These are phyloP conservation scores for Parapsyche elsis DNA, from an alignment of 1,140 invertebrate genomes.

Conservation along the genomic window DNA sequence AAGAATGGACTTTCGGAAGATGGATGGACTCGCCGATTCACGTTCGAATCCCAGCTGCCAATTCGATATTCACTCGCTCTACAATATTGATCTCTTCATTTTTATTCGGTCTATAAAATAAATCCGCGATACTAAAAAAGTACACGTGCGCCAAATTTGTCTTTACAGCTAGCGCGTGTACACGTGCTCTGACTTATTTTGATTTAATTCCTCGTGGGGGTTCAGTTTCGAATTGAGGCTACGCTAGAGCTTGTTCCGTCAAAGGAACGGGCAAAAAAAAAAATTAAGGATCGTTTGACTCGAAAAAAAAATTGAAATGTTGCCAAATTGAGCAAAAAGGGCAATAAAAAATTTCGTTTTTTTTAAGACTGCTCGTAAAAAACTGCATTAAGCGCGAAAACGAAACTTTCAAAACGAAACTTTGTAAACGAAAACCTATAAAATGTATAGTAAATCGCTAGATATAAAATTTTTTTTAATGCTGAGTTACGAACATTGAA, in stretches of 20 bases:
- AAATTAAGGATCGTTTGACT: conserved; percentile 14
- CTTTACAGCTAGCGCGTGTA: background rate
- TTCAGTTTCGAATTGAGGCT: background rate
- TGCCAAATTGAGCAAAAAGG: conserved; percentile 19
- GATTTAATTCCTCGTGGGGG: conserved; percentile 13
- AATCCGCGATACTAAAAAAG: no score
- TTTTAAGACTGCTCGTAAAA: conserved; percentile 7
- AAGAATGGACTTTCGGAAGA: conserved; percentile 3
- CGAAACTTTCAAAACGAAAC: background rate
- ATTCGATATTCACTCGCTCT: no score
- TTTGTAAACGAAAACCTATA: no score
- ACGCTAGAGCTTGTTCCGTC: background rate
- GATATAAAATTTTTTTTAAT: no score
- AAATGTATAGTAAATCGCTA: no score
- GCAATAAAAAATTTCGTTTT: conserved; percentile 8
- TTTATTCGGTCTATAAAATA: background rate
- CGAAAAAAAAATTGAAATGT: conserved; percentile 1
- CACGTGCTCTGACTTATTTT: conserved; percentile 1
- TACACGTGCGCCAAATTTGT: background rate
- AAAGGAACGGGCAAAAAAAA: background rate
- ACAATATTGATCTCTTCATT: background rate
- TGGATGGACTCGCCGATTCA: background rate
- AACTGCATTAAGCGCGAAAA: background rate
- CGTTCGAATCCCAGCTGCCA: background rate
- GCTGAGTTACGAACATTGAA: no score